Base-by-base conservation (phyloP, 2,888 invertebrate genomes). In the Leuctra nigra region DNA sequence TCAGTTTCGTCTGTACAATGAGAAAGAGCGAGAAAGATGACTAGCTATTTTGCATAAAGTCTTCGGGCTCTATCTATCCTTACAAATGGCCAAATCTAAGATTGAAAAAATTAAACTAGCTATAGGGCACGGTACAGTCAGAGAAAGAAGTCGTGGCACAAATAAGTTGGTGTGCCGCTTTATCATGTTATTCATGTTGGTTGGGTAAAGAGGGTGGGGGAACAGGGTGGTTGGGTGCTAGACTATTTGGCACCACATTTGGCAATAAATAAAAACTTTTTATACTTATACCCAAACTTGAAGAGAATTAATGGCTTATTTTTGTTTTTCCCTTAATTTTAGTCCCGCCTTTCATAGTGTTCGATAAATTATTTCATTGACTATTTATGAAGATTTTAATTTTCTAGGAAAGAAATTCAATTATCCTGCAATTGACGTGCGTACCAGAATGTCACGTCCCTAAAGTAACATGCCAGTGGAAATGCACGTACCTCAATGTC, bases 11-110 rank as follows among this genome's bases (percentile, higher is more conserved):
- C 47, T 47, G 47, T n/a, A 29, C 47, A 23, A 16, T 20, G 39
- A 24, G 47, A 16, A 47, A 47, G 47, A 16, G 47, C 4, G 29
- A 47, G 25, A 47, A 29, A 47, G 47, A 29, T 16, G 25, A 29
- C 23, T 25, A 29, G 25, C 47, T 47, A 24, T 47, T 47, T 47
- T 47, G 47, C 47, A 47, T 47, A 47, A 47, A 47, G 47, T 47
- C 47, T 29, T 29, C 29, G 16, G 47, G 47, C 47, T 29, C 47
- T 47, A 47, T 47, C 23, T 24, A 47, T 47, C 47, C 47, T 25
- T 47, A 47, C 47, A 47, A 47, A 47, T 47, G 47, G 47, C 24
- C 47, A 47, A 36, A 16, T 36, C 36, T 36, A 25, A 47, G 47
- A 47, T 47, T 25, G 25, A 47, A 6, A 46, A 46, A 29, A 47